A percentile compares a stretch with the other conserved stretches of the same genome.
Conservation (phyloP, 1,140 invertebrate species). For the Oreohelix idahoensis region DNA sequence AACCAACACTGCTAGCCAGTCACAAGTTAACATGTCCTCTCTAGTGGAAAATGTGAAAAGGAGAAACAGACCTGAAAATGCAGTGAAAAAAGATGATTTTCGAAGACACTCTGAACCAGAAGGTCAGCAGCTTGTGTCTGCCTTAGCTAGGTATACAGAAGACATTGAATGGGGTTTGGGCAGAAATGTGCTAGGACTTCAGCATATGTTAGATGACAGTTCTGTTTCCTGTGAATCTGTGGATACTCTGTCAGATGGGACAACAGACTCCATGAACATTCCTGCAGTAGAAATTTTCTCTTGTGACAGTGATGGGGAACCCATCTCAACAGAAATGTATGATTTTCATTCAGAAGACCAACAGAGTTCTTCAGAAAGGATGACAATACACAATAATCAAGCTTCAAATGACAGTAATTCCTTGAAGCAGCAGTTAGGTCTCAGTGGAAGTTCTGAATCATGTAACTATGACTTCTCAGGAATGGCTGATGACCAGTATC, state of each 20-base stretch:
- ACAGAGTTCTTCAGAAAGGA: too few species aligned
- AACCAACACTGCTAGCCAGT: background rate
- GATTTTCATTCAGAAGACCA: too few species aligned
- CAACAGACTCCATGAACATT: background rate
- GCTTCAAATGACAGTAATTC: too few species aligned
- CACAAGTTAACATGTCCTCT: conserved; percentile 40
- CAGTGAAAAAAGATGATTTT: conserved; percentile 40
- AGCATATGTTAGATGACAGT: background rate
- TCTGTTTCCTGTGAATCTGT: background rate
- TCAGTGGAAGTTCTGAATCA: too few species aligned
- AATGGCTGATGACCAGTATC: background rate
- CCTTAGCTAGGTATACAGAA: conserved; percentile 38
- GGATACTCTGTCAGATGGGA: background rate
- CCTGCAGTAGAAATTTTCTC: background rate
- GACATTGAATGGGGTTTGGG: conserved; percentile 37
- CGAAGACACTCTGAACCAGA: conserved; percentile 56
- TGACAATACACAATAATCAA: too few species aligned
- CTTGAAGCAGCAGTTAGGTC: too few species aligned
- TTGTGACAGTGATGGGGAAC: background rate
- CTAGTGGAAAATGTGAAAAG: conserved; percentile 44
- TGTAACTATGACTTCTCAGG: too few species aligned
- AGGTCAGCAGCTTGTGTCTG: conserved; percentile 51
- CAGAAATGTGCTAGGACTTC: background rate
- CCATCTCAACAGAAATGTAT: too few species aligned
- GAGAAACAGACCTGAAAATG: conserved; percentile 35